phyloP scores from a whole-genome alignment of 2,888 invertebrate genomes.

The Branchipolynoe longqiensis region DNA sequence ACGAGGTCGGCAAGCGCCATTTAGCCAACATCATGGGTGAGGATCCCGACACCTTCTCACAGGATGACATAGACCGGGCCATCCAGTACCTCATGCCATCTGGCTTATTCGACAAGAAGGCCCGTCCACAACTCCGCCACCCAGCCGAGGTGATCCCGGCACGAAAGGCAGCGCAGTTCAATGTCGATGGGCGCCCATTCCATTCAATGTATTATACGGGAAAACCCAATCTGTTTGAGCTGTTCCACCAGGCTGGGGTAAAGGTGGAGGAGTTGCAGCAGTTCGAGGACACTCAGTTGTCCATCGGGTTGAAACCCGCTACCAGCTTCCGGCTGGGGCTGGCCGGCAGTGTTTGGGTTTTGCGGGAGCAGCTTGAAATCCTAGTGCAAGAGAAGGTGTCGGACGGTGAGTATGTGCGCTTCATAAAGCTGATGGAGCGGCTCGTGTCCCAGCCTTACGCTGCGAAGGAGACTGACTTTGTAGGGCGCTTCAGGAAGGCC shows the following conservation, averaged over 20 bases:
- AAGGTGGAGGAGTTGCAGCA: slow-evolving; percentile 63
- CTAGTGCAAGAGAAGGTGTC: slow-evolving; percentile 67
- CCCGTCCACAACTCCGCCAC: slow-evolving; percentile 92
- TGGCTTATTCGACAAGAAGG: slow-evolving; percentile 91
- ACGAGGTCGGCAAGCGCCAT: slow-evolving; percentile 95
- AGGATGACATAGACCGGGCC: slow-evolving; percentile 83
- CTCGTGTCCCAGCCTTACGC: slow-evolving; percentile 88
- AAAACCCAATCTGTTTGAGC: slow-evolving; percentile 90
- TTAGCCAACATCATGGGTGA: slow-evolving; percentile 99
- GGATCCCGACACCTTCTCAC: slow-evolving; percentile 92
- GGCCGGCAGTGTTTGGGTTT: slow-evolving; percentile 66
- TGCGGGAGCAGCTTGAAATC: slow-evolving; percentile 59
- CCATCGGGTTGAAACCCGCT: slow-evolving; percentile 39
- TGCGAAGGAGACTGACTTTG: slow-evolving; percentile 87
- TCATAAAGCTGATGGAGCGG: slow-evolving; percentile 88
- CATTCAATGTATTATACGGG: slow-evolving; percentile 96
- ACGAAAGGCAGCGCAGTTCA: slow-evolving; percentile 86
- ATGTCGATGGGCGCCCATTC: slow-evolving; percentile 93
- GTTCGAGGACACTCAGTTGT: slow-evolving; percentile 61
- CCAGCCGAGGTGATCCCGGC: slow-evolving; percentile 87
- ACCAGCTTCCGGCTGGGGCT: slow-evolving; percentile 20
- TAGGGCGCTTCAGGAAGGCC: slow-evolving; percentile 85
- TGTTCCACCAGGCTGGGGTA: slow-evolving; percentile 58
- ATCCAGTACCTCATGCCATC: slow-evolving; percentile 98
- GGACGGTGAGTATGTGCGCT: slow-evolving; percentile 61